phyloP scores from a whole-genome alignment of 2,113 vertebrate species.

The Harpagus bidentatus region DNA sequence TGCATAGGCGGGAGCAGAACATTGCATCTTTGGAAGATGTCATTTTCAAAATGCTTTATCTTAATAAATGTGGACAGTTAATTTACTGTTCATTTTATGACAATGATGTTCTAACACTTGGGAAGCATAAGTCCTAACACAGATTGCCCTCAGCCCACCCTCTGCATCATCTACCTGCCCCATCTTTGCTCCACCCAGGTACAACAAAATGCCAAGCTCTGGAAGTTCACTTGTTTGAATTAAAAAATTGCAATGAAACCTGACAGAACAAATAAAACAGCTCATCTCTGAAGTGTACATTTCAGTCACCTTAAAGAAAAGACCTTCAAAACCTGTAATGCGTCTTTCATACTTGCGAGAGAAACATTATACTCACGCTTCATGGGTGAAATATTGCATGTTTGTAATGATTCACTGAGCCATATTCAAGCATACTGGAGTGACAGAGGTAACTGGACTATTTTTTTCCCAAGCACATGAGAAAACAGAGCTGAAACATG shows the following conservation, averaged over 20 bases:
- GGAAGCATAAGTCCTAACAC: background rate
- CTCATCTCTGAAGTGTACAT: background rate
- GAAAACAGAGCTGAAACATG: background rate
- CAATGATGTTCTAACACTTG: background rate
- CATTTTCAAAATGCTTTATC: background rate
- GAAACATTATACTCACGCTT: background rate
- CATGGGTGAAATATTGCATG: background rate
- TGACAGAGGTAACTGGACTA: background rate
- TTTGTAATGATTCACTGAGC: background rate
- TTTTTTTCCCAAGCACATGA: background rate
- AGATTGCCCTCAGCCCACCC: background rate
- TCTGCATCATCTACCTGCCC: background rate
- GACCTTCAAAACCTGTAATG: background rate
- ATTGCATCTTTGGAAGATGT: background rate
- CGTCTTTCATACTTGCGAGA: background rate
- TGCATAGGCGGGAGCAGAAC: background rate
- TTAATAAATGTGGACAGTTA: background rate
- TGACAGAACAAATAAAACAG: background rate
- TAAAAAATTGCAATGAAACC: background rate
- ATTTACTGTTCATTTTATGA: background rate
- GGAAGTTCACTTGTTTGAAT: background rate
- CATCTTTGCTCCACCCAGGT: background rate
- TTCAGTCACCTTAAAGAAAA: background rate
- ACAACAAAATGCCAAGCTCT: background rate
- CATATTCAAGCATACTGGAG: background rate